Evolutionary conservation across 2,888 invertebrate genomes (phyloP).

Genomic region (Acholoe squamosa): DNA sequence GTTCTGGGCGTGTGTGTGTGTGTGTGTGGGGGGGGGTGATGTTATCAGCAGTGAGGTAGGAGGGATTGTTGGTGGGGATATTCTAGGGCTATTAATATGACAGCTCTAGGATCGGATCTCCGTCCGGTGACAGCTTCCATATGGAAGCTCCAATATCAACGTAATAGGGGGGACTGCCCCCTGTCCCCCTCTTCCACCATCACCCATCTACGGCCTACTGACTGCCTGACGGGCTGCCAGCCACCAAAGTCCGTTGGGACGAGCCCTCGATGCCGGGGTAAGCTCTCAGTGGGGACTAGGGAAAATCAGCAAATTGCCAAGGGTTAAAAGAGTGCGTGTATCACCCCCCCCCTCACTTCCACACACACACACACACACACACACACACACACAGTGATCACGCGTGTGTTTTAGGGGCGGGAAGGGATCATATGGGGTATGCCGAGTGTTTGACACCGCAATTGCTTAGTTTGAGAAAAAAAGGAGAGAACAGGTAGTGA

Average conservation of each 20-base stretch:
- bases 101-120: background rate
- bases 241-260: background rate
- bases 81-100: constrained; percentile 9
- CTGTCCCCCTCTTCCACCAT: too few relatives aligned
- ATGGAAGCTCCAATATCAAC: constrained; percentile 45
- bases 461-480: too few relatives aligned
- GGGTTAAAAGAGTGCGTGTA: constrained; percentile 35
- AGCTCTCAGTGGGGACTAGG: background rate
- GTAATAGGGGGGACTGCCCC: constrained; percentile 19
- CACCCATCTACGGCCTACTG: background rate
- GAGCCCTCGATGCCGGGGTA: background rate
- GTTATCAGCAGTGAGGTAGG: background rate
- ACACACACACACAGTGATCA: background rate
- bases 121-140: constrained; percentile 33
- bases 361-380: background rate
- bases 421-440: too few relatives aligned
- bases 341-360: background rate
- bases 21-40: background rate
- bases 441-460: too few relatives aligned
- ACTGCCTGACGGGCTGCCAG: constrained; percentile 2
- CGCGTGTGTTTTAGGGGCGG: background rate
- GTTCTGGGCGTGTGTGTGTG: background rate
- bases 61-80: background rate
- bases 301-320: constrained; percentile 9
- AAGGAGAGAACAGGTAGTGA: too few relatives aligned